Evolutionary conservation across 2,888 invertebrate genomes (phyloP).

Genomic region (Meteorus colon): DNA sequence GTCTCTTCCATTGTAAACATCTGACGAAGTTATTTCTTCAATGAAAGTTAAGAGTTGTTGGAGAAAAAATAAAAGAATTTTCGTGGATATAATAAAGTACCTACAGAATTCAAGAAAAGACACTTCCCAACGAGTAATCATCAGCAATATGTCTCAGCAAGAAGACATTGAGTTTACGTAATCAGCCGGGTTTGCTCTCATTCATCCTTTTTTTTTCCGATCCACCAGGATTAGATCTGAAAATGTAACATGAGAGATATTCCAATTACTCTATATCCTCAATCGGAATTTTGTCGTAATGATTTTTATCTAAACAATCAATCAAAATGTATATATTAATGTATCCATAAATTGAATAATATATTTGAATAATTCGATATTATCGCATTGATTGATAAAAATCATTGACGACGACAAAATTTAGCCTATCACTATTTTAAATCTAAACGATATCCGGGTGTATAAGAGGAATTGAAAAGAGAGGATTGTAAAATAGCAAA

Average conservation of each 20-base stretch:
- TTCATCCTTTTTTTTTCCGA: background rate
- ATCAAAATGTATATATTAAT: background rate
- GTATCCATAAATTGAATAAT: background rate
- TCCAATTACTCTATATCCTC: background rate
- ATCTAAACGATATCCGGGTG: background rate
- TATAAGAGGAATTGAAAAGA: conserved; percentile 1
- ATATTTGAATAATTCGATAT: background rate
- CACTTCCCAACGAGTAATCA: background rate
- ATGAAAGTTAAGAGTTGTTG: background rate
- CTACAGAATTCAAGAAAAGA: background rate
- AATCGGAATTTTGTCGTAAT: background rate
- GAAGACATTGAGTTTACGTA: background rate
- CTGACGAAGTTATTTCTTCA: background rate
- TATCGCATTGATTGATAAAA: conserved; percentile 1
- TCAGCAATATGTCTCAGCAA: background rate
- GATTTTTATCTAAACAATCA: background rate
- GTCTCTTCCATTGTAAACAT: background rate
- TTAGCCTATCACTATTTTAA: background rate
- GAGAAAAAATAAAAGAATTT: background rate
- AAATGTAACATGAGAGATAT: background rate
- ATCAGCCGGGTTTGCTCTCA: background rate
- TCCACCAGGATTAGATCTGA: background rate
- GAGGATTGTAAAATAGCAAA: background rate
- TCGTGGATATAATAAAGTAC: background rate
- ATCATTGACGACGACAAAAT: background rate